Base-by-base conservation (phyloP, 2,113 vertebrate species). In the Mola mola region DNA sequence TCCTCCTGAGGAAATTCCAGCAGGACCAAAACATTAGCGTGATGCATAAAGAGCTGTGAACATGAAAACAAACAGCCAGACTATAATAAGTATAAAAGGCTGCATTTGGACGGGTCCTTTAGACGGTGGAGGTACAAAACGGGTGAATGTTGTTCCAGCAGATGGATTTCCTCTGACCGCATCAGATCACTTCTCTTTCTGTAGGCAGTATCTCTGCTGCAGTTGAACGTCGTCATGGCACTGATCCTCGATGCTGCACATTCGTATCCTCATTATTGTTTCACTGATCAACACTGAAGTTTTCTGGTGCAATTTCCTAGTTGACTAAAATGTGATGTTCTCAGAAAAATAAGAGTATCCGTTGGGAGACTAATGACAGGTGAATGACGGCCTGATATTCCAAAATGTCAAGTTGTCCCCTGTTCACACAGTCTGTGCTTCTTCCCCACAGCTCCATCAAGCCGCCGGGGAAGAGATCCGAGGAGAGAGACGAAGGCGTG, bases 401-500 rank as follows among this genome's bases (percentile, higher is more conserved):
- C 20, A 49, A 15, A 25, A 83, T 82, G 73, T 78, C 73, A 79
- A 61, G 78, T 51, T 81, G 81, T 77, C 50, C 73, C 41, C 48
- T 24, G 37, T 29, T 79, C 8, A 50, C 42, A 21, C 22, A 5
- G 48, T 53, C 34, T 29, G 20, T 28, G 41, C 62, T 57, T 70
- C 49, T 25, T 47, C 31, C 73, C 72, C 21, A 20, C 71, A 86
- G 86, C 66, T 72, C 83, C 42, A 57, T 84, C 53, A 97, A 95
- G 88, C 91, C 94, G 51, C 81, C 62, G 0, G 72, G 89, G 74
- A 95, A 94, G 84, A 92, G 91, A 65, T 87, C 86, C 52, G 60
- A 85, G 6, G 90, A 85, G 2, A 75, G 60, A 25, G 80, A 10
- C 16, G 89, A 90, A 15, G 90, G 79, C 19, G n/a, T 84, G 44